Conservation (phyloP, 2,113 vertebrate species). For the Miniopterus natalensis region DNA sequence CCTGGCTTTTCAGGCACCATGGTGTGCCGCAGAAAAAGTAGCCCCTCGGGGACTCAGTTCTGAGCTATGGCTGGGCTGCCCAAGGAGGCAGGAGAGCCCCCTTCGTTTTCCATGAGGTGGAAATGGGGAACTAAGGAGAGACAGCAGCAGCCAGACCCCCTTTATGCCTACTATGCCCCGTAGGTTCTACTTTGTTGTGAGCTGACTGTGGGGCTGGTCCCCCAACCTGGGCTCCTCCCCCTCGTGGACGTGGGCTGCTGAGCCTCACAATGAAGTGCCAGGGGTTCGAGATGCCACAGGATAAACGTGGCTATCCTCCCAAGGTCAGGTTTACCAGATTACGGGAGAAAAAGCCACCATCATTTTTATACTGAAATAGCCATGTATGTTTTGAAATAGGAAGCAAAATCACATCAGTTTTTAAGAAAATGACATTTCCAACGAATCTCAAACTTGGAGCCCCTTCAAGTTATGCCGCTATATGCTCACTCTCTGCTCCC, state of each 20-base stretch:
- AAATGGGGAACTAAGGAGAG: neutral
- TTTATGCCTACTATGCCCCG: neutral
- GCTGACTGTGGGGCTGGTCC: neutral
- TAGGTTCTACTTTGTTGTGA: neutral
- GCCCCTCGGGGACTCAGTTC: neutral
- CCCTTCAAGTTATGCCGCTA: neutral
- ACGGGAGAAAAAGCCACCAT: neutral
- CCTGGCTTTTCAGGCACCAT: fast-evolving
- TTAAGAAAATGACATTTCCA: neutral
- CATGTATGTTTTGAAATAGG: neutral
- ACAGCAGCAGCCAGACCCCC: neutral
- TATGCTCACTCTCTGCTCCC: neutral
- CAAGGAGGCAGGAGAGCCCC: neutral
- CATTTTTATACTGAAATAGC: neutral
- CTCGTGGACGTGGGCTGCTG: neutral
- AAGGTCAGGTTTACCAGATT: neutral
- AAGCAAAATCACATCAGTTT: neutral
- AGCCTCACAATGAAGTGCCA: neutral
- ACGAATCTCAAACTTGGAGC: neutral
- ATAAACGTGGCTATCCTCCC: neutral
- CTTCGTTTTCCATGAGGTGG: neutral
- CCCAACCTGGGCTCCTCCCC: neutral
- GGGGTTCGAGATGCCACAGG: neutral
- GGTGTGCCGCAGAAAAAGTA: neutral
- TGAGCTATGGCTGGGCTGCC: neutral